Base-by-base conservation (phyloP, 2,113 vertebrate genomes). In the Muscicapa adusta region DNA sequence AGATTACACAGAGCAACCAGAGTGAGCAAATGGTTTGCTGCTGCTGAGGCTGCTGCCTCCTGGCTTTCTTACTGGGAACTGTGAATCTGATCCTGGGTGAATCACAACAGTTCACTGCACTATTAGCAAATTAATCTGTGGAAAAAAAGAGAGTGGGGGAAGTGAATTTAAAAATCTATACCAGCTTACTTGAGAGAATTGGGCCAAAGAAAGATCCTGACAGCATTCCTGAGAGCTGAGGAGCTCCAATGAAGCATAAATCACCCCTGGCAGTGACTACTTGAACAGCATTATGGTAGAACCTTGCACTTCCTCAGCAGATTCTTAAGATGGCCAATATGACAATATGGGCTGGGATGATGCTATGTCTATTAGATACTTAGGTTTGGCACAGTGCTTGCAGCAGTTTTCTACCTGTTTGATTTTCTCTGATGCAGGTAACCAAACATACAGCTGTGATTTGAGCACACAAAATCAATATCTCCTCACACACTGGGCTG, bases 71-170 rank as follows among this genome's bases (percentile, higher is more conserved):
- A n/a, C 25, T 34, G 47, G 43, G 53, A 82, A 18, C 18, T 40
- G 9, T 48, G 5, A 54, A 18, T 53, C 58, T 85, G 43, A 17
- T 67, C 10, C 13, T 61, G 73, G 61, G 28, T 63, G 24, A 81
- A 93, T 47, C 11, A 31, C 47, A 73, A 36, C 40, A 54, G 36
- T 83, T 93, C 29, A 40, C 50, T 65, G 15, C 36, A 29, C 31
- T 66, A 20, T 36, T 82, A 68, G 23, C 72, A 95, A 85, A 85
- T 20, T 29, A 63, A 57, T 14, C 13, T 43, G 4, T 5, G 12
- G 14, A 58, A 62, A 48, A 38, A 36, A 16, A 50, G n/a, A n/a
- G n/a, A n/a, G n/a, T n/a, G 6, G 3, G 0, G 9, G 0, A 0
- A 34, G 15, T 26, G 2, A 56, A 38, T 71, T 48, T 58, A 60